Evolutionary conservation across 2,888 invertebrate species (phyloP).

Genomic region (Parascotia fuliginaria): DNA sequence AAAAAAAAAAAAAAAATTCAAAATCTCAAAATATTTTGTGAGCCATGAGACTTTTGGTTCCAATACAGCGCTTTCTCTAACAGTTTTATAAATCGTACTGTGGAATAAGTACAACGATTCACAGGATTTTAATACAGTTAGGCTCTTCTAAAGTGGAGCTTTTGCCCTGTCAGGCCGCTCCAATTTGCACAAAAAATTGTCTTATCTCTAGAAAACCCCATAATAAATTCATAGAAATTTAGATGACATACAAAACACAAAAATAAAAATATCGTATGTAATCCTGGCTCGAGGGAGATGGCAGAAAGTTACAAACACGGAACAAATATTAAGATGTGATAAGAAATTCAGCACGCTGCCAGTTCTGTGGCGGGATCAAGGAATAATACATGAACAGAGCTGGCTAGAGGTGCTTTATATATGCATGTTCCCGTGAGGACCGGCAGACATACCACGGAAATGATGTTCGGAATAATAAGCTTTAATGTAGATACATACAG

Average conservation of each 20-base stretch:
- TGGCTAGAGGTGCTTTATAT: slow-evolving; percentile 35
- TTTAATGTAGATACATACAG: not conserved
- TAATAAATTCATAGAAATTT: slow-evolving; percentile 39
- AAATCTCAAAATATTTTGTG: too few species aligned
- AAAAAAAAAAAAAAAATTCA: too few species aligned
- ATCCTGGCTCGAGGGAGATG: slow-evolving; percentile 36
- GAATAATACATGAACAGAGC: slow-evolving; percentile 46
- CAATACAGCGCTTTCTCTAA: too few species aligned
- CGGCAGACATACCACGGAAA: slow-evolving; percentile 15
- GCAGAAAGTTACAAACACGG: slow-evolving; percentile 34
- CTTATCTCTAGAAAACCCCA: slow-evolving; percentile 1
- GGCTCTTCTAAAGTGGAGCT: too few species aligned
- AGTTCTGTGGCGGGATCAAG: slow-evolving; percentile 31
- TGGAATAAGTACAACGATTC: too few species aligned
- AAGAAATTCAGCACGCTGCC: slow-evolving; percentile 42
- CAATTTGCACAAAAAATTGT: too few species aligned
- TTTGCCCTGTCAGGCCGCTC: too few species aligned
- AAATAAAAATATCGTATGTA: slow-evolving; percentile 31
- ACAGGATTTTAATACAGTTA: too few species aligned
- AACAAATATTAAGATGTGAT: slow-evolving; percentile 47
- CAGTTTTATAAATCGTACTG: too few species aligned
- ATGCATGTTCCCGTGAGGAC: slow-evolving; percentile 43
- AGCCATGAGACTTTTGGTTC: too few species aligned
- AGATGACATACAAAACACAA: slow-evolving; percentile 36
- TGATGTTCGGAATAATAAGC: slow-evolving; percentile 14